These are phyloP conservation scores for Emydoidea blandingii DNA, from an alignment of 2,797 vertebrate species.

Conservation along the genomic window DNA sequence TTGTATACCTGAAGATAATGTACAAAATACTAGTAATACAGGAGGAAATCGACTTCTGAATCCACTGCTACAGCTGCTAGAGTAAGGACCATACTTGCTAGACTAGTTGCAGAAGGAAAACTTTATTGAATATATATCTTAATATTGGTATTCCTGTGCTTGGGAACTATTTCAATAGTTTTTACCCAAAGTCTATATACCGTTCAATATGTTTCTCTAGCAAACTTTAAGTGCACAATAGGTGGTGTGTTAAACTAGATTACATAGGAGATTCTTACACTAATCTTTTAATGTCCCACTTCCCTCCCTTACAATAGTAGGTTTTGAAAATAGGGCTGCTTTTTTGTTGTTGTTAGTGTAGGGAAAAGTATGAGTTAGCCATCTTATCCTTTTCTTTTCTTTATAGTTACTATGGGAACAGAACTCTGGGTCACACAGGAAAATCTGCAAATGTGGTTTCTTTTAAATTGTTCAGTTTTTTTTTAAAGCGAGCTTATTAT, in stretches of 20 bases:
- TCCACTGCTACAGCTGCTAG: neutral
- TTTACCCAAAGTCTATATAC: neutral
- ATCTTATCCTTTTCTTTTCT: slow-evolving; percentile 66
- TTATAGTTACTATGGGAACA: slow-evolving; percentile 73
- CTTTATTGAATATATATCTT: neutral
- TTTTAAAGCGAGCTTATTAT: slow-evolving; percentile 55
- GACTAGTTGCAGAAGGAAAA: neutral
- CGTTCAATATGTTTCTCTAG: slow-evolving; percentile 36
- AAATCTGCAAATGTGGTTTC: slow-evolving; percentile 70
- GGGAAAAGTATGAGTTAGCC: slow-evolving; percentile 52
- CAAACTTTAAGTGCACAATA: slow-evolving; percentile 43
- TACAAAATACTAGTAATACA: fast-evolving
- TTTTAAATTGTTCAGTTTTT: slow-evolving; percentile 61
- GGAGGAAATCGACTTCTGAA: fast-evolving
- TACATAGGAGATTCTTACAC: slow-evolving; percentile 61
- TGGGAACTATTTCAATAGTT: slow-evolving; percentile 23
- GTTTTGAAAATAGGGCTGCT: slow-evolving; percentile 57
- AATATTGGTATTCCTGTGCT: slow-evolving; percentile 36
- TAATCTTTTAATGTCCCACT: slow-evolving; percentile 59
- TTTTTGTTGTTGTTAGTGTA: slow-evolving; percentile 57
- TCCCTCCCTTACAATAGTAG: slow-evolving; percentile 55
- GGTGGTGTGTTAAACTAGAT: slow-evolving; percentile 68
- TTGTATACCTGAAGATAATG: neutral
- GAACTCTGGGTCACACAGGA: slow-evolving; percentile 59
- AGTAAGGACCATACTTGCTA: neutral